Evolutionary conservation across 2,888 invertebrate species (phyloP).

Genomic region (Syrista parreyssii): DNA sequence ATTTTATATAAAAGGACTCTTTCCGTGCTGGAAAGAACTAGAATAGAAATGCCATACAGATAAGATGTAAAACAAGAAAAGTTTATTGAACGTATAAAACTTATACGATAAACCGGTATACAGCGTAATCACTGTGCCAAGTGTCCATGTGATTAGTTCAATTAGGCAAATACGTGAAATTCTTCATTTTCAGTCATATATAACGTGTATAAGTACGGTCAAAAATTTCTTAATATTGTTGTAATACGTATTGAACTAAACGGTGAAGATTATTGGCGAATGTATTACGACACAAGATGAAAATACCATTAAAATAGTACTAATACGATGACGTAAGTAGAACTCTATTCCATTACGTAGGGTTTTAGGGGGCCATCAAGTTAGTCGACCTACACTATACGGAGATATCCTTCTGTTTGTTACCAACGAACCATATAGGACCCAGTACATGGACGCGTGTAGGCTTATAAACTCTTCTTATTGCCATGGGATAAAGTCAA

Average conservation of each 20-base stretch:
- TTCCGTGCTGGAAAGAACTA: neutral
- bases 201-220: neutral
- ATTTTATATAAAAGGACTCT: neutral
- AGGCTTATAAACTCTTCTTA: conserved; percentile 1
- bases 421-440: neutral
- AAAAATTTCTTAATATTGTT: too few species aligned
- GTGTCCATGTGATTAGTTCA: neutral
- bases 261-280: neutral
- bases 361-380: neutral
- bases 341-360: neutral
- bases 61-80: neutral
- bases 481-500: conserved; percentile 4
- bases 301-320: neutral
- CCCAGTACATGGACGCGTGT: neutral
- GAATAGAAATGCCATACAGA: neutral
- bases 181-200: neutral
- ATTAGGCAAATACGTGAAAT: neutral
- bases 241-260: neutral
- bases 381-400: neutral
- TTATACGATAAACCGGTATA: neutral
- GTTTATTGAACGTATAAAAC: neutral
- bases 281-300: neutral
- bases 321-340: neutral
- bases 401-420: conserved; percentile 4
- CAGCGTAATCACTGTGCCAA: neutral